A percentile compares a stretch with the other conserved stretches of the same genome.
Conservation (phyloP, 2,888 invertebrate genomes). For the Chironomus riparius region DNA sequence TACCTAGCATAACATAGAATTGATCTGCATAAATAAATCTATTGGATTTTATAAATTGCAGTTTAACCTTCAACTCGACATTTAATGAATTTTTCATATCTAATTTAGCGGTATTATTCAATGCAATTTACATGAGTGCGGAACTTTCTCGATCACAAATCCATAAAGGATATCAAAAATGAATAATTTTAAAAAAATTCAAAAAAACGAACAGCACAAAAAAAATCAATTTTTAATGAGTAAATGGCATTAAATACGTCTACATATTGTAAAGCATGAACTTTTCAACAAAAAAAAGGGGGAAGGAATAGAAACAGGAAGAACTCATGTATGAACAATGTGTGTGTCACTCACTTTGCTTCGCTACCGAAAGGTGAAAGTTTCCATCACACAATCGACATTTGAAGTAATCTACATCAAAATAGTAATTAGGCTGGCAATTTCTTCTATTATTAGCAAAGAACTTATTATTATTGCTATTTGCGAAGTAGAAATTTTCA, state of each 20-base stretch:
- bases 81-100: no score
- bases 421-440: slow-evolving; percentile 45
- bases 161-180: no score
- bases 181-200: no score
- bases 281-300: not conserved
- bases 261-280: not conserved
- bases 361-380: slow-evolving; percentile 38
- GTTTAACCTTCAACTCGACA: no score
- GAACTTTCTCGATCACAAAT: no score
- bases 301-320: not conserved
- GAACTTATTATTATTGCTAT: slow-evolving; percentile 9
- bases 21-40: no score
- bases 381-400: slow-evolving; percentile 44
- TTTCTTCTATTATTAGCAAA: slow-evolving; percentile 29
- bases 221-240: slow-evolving; percentile 7
- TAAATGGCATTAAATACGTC: not conserved
- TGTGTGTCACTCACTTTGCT: slow-evolving; percentile 37
- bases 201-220: not conserved
- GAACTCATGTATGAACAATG: not conserved
- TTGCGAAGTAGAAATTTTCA: slow-evolving; percentile 8
- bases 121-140: no score
- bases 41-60: no score
- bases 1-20: no score
- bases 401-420: slow-evolving; percentile 43
- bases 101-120: no score